phyloP scores from a whole-genome alignment of 1,140 invertebrate species.

The Metopolophium dirhodum region DNA sequence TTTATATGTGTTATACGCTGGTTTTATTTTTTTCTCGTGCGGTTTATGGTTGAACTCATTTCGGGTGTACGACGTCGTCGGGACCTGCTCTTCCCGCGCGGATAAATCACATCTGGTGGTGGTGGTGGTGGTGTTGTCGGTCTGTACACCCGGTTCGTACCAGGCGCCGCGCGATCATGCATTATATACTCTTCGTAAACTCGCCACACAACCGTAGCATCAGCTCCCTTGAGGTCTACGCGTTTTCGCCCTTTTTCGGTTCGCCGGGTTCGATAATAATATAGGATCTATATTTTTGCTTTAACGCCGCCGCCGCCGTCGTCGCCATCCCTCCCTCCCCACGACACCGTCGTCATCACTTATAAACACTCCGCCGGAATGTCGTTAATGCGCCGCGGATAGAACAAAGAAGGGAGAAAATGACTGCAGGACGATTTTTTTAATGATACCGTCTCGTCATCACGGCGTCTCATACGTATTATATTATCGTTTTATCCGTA shows the following conservation, averaged over 20 bases:
- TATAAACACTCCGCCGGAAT: background rate
- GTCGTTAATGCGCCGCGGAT: background rate
- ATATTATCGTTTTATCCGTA: background rate
- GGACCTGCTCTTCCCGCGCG: background rate
- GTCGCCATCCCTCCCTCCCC: too few species aligned
- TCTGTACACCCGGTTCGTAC: background rate
- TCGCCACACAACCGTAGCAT: background rate
- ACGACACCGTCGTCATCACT: background rate
- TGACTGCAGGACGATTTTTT: background rate
- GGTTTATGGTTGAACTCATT: background rate
- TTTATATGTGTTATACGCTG: background rate
- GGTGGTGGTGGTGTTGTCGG: background rate
- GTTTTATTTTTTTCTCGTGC: background rate
- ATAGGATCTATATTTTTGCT: background rate
- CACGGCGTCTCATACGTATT: background rate
- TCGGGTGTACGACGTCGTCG: background rate
- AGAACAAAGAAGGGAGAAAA: background rate
- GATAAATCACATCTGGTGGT: background rate
- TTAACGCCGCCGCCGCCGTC: background rate
- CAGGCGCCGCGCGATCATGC: background rate
- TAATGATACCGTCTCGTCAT: background rate
- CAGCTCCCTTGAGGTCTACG: background rate
- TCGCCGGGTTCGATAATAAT: background rate
- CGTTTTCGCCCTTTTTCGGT: slow-evolving; percentile 14
- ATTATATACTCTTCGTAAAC: too few species aligned